Conservation (phyloP, 2,888 invertebrate species). For the Mesoligia furuncula region DNA sequence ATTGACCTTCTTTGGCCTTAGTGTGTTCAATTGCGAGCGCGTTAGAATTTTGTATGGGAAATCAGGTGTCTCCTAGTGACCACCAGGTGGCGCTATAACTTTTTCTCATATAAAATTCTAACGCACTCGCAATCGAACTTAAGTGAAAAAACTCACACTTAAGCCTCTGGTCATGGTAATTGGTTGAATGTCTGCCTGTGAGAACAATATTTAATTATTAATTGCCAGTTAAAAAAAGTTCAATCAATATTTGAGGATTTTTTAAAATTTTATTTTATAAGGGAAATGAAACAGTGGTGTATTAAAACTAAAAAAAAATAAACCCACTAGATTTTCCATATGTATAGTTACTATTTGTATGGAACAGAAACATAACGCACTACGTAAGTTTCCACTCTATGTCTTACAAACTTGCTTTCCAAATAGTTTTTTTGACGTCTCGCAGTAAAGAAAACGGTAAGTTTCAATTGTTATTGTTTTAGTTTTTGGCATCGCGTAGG, state of each 20-base stretch:
- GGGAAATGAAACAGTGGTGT: too few species aligned
- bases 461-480: constrained; percentile 73
- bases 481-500: constrained; percentile 70
- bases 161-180: background rate
- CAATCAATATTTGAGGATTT: background rate
- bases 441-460: constrained; percentile 60
- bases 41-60: too few species aligned
- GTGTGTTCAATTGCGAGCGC: too few species aligned
- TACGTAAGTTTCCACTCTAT: constrained; percentile 19
- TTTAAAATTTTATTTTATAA: too few species aligned
- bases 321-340: background rate
- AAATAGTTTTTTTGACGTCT: constrained; percentile 62
- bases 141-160: too few species aligned
- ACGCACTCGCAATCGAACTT: too few species aligned
- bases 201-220: background rate
- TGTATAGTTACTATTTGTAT: background rate
- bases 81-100: too few species aligned
- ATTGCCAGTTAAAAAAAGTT: background rate
- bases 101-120: too few species aligned
- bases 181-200: background rate
- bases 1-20: too few species aligned
- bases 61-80: too few species aligned
- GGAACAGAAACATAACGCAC: background rate
- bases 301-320: background rate
- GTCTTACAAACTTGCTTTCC: constrained; percentile 47